These are phyloP conservation scores for Carassius gibelio DNA, from an alignment of 2,113 vertebrate genomes.

Conservation along the genomic window DNA sequence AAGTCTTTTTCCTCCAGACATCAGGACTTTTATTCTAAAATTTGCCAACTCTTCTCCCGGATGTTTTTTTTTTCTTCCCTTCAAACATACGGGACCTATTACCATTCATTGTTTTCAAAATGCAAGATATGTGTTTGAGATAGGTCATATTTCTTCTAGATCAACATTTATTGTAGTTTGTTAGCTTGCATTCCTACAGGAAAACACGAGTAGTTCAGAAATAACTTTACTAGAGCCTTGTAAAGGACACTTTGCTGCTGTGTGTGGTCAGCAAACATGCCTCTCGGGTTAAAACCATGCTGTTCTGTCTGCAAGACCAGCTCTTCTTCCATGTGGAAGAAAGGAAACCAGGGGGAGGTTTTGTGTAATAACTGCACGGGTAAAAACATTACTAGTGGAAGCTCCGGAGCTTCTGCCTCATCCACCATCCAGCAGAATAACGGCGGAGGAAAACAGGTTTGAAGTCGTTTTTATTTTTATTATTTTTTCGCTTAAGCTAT, in stretches of 20 bases:
- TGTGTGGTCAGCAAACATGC: constrained; percentile 71
- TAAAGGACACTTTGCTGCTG: background rate
- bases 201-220: background rate
- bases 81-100: background rate
- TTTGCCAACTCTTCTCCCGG: background rate
- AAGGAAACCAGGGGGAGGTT: constrained; percentile 90
- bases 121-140: background rate
- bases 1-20: background rate
- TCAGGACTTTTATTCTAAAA: constrained; percentile 11
- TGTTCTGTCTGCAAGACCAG: constrained; percentile 91
- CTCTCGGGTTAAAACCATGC: constrained; percentile 81
- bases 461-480: too few species aligned
- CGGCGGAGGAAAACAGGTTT: constrained; percentile 80
- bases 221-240: background rate
- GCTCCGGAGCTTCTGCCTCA: constrained; percentile 78
- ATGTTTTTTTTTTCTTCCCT: background rate
- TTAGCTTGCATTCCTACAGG: background rate
- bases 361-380: constrained; percentile 92
- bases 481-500: too few species aligned
- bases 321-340: constrained; percentile 97
- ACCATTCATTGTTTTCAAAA: constrained; percentile 29
- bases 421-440: constrained; percentile 78
- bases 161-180: background rate
- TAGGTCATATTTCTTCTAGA: too few species aligned
- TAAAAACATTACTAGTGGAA: constrained; percentile 74